phyloP scores from a whole-genome alignment of 1,140 invertebrate species.

The Druon quercuslanigerum region DNA sequence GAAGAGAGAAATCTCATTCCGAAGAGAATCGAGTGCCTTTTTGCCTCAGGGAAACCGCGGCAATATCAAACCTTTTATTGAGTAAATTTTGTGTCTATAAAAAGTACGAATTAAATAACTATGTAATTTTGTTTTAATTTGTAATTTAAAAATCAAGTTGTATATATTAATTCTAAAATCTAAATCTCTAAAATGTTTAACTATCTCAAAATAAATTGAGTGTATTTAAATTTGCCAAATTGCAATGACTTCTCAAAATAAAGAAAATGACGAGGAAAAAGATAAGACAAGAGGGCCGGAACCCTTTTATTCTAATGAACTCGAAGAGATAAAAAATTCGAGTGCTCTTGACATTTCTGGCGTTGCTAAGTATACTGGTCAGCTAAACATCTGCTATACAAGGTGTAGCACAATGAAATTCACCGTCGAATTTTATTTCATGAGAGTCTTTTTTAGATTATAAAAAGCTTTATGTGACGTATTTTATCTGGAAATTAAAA shows the following conservation, averaged over 20 bases:
- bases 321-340: slow-evolving; percentile 14
- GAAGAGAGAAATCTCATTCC: slow-evolving; percentile 24
- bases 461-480: too few relatives aligned
- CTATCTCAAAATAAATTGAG: not conserved
- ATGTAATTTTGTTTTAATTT: too few relatives aligned
- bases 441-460: too few relatives aligned
- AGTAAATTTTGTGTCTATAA: not conserved
- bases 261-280: not conserved
- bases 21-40: slow-evolving; percentile 7
- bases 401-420: slow-evolving; percentile 1
- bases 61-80: slow-evolving; percentile 8
- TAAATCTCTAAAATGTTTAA: not conserved
- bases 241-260: not conserved
- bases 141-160: too few relatives aligned
- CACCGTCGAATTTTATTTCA: not conserved
- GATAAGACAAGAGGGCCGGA: slow-evolving; percentile 8
- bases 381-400: slow-evolving; percentile 8
- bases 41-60: slow-evolving; percentile 2
- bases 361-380: slow-evolving; percentile 11
- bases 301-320: slow-evolving; percentile 26
- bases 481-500: too few relatives aligned
- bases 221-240: not conserved
- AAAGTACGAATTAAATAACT: too few relatives aligned
- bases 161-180: too few relatives aligned
- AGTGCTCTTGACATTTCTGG: slow-evolving; percentile 26